Evolutionary conservation across 1,140 invertebrate genomes (phyloP).

Genomic region (Tetragonula clypearis): DNA sequence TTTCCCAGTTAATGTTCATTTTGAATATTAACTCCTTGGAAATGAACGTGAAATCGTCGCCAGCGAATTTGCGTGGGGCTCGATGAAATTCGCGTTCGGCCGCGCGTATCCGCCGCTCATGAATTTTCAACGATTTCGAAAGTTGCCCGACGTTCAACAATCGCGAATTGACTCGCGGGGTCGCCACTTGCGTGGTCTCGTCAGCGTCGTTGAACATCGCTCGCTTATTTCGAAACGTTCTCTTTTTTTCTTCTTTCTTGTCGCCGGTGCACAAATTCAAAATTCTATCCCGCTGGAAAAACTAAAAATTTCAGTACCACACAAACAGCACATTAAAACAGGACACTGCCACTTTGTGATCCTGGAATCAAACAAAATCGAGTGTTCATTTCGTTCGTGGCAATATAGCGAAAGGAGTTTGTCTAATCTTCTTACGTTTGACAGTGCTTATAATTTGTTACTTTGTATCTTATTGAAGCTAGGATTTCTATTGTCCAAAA

Average conservation of each 20-base stretch:
- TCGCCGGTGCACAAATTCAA: too few relatives aligned
- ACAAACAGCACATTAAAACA: too few relatives aligned
- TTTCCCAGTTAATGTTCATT: slow-evolving; percentile 69
- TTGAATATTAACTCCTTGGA: slow-evolving; percentile 75
- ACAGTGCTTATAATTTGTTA: too few relatives aligned
- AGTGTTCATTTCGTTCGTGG: too few relatives aligned
- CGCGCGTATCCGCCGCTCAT: slow-evolving; percentile 30
- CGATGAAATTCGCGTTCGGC: slow-evolving; percentile 22
- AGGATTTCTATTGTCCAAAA: too few relatives aligned
- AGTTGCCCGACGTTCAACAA: slow-evolving; percentile 19
- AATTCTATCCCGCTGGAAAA: too few relatives aligned
- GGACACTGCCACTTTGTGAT: too few relatives aligned
- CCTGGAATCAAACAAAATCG: too few relatives aligned
- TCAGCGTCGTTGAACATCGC: slow-evolving; percentile 8
- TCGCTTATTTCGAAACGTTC: not conserved
- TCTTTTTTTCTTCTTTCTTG: not conserved
- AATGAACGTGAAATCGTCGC: slow-evolving; percentile 64
- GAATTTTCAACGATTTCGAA: slow-evolving; percentile 57
- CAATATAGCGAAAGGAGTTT: too few relatives aligned
- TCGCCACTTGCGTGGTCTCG: not conserved
- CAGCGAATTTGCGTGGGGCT: slow-evolving; percentile 47
- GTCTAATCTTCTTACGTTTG: too few relatives aligned
- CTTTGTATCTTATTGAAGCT: too few relatives aligned
- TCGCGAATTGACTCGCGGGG: slow-evolving; percentile 27
- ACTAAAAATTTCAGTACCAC: too few relatives aligned